Evolutionary conservation across 1,140 invertebrate genomes (phyloP), one percentile per base, ranked within the genome.

Genomic region (Drosophila lowei): DNA sequence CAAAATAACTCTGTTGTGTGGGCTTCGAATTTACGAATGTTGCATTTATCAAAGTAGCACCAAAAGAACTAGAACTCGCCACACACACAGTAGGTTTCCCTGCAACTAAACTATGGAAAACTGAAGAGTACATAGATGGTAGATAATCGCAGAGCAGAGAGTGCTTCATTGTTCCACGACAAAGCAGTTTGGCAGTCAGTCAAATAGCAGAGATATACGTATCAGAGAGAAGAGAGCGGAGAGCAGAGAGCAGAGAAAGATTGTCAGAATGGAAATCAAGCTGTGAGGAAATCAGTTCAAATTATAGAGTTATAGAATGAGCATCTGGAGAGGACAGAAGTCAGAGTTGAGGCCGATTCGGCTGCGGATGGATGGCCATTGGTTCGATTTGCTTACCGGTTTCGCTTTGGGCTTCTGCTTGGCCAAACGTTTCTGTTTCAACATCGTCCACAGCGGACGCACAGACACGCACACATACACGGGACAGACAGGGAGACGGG

Each of bases 371-470:
- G 16, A 16, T 25, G 46, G 23, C 43, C 42, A 56, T 66, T 21
- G 11, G 28, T 42, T 48, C 30, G 54, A 46, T 42, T 79, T 49
- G 67, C 90, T 91, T 91, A 91, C 90, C 90, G 90, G 90, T 90
- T 91, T 91, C 53, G 90, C 90, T 91, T 91, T 91, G 75, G 90
- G 90, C 76, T 91, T 90, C 77, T 91, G 90, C 49, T 91, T 91
- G 50, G 86, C 83, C 75, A 89, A 80, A 73, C 89, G 90, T 79
- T 91, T 91, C 63, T 79, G 90, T 83, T 91, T 91, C 89, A 91
- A 91, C 90, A 91, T 91, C 84, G 83, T 90, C 89, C 89, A 65
- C 73, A 73, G 75, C 76, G 80, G 80, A 85, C 80, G 67, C 77
- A 81, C 81, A 78, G 55, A 71, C 62, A 88, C 81, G 65, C 70